Base-by-base conservation (phyloP, 2,888 invertebrate species). In the Steromphala cineraria region DNA sequence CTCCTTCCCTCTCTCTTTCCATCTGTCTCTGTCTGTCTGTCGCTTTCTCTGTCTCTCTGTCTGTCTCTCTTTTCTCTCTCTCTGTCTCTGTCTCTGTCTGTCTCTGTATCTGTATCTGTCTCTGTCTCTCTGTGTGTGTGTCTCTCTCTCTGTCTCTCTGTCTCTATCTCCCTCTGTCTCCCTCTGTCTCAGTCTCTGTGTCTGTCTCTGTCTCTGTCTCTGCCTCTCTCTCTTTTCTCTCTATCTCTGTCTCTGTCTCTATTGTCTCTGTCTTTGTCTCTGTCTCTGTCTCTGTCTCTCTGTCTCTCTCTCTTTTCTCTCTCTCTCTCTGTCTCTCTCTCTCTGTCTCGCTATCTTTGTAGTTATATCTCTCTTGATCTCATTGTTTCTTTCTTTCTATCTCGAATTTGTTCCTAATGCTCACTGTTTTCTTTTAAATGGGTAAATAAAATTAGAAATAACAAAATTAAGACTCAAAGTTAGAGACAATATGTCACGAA, bases 151-250 rank as follows among this genome's bases (percentile, higher is more conserved):
- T 71, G 7, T 71, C 31, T 31, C 31, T 71, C 31, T 7, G 3
- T 7, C 2, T 36, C 36, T 7, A 2, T 36, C 36, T 36, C 7
- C 7, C 36, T 7, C 36, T 36, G 31, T 71, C 28, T 71, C 31
- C 31, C 28, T 71, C 15, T 71, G 3, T 71, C 52, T 76, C 52
- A 53, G 19, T 76, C 52, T 53, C 52, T 76, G n/a, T 76, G 19
- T 76, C 52, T n/a, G n/a, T n/a, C 24, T 53, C 4, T 53, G 21
- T 76, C 52, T 76, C 52, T 76, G 28, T 76, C 52, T 76, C 52
- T 76, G 28, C 53, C 52, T 76, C 52, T 76, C n/a, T 76, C 53
- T 76, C 24, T n/a, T n/a, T n/a, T 55, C 76, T 76, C 53, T 76
- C 19, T 76, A 53, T 76, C 76, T 76, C 28, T 76, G 21, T 76